These are phyloP conservation scores for Eptesicus fuscus DNA, from an alignment of 2,113 vertebrate genomes.

Conservation along the genomic window DNA sequence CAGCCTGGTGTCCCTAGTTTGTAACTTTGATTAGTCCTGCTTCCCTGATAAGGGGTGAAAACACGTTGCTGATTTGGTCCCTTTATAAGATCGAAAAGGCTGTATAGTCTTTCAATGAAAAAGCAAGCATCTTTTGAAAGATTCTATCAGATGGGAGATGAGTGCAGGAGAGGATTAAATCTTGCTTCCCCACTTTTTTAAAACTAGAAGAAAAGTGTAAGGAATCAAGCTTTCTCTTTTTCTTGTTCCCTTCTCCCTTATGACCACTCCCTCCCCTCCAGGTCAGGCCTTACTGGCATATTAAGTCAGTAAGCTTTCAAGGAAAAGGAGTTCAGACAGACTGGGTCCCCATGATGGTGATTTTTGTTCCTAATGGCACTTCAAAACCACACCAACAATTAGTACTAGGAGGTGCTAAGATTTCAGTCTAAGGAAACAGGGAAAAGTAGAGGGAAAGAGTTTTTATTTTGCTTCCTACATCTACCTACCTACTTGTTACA, in stretches of 20 bases:
- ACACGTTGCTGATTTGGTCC: neutral
- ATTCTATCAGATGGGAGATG: neutral
- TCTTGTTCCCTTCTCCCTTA: neutral
- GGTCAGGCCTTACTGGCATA: no score
- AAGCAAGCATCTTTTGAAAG: neutral
- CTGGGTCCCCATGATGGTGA: neutral
- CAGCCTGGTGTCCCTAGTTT: neutral
- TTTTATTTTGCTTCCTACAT: slow-evolving; percentile 21
- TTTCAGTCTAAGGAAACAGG: neutral
- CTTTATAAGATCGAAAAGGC: neutral
- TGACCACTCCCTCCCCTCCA: no score
- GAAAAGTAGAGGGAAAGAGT: neutral
- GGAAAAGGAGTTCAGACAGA: neutral
- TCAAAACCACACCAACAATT: slow-evolving; percentile 16
- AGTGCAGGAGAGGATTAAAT: slow-evolving; percentile 4
- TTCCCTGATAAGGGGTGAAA: slow-evolving; percentile 22
- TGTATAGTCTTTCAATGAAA: neutral
- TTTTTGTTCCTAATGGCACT: neutral
- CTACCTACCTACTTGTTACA: slow-evolving; percentile 1
- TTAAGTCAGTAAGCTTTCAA: neutral
- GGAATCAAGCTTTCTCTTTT: neutral
- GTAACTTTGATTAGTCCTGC: neutral
- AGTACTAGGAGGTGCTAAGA: neutral
- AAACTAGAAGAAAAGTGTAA: slow-evolving; percentile 34
- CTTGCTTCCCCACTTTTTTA: neutral